phyloP scores from a whole-genome alignment of 2,113 vertebrate species.

The Protomyctophum bolini region DNA sequence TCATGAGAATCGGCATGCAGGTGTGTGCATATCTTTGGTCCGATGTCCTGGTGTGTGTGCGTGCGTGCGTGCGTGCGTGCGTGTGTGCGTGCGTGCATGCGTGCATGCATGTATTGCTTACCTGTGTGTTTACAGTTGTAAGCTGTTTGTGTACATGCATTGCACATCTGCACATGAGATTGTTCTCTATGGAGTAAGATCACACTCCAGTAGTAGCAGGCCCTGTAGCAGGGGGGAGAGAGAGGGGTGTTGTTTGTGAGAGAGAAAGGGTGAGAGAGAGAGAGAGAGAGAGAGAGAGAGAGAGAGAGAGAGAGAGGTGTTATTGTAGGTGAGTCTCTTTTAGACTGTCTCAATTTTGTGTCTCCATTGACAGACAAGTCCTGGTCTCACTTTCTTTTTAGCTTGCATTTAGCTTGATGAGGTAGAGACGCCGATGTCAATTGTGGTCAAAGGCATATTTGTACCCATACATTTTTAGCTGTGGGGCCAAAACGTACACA shows the following conservation, averaged over 20 bases:
- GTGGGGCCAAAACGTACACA: slow-evolving; percentile 19
- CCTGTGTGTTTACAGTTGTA: too few relatives aligned
- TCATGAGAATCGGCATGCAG: slow-evolving; percentile 6
- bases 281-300: neutral
- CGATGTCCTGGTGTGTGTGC: neutral
- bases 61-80: slow-evolving; percentile 5
- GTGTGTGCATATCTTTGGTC: neutral
- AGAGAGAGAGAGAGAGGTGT: neutral
- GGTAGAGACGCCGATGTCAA: slow-evolving; percentile 36
- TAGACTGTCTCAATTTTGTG: slow-evolving; percentile 27
- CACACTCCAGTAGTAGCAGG: too few relatives aligned
- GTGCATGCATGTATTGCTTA: neutral
- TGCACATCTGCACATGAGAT: too few relatives aligned
- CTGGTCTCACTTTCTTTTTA: neutral
- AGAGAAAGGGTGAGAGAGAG: neutral
- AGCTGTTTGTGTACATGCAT: too few relatives aligned
- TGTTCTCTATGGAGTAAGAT: too few relatives aligned
- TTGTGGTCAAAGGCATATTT: slow-evolving; percentile 36
- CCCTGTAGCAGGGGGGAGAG: too few relatives aligned
- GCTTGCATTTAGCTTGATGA: slow-evolving; percentile 23
- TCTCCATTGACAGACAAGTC: slow-evolving; percentile 21
- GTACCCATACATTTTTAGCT: slow-evolving; percentile 39
- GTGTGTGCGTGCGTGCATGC: neutral
- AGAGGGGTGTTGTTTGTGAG: neutral
- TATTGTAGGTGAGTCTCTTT: neutral